Conservation (phyloP, 2,113 vertebrate species). For the Podocnemis expansa region DNA sequence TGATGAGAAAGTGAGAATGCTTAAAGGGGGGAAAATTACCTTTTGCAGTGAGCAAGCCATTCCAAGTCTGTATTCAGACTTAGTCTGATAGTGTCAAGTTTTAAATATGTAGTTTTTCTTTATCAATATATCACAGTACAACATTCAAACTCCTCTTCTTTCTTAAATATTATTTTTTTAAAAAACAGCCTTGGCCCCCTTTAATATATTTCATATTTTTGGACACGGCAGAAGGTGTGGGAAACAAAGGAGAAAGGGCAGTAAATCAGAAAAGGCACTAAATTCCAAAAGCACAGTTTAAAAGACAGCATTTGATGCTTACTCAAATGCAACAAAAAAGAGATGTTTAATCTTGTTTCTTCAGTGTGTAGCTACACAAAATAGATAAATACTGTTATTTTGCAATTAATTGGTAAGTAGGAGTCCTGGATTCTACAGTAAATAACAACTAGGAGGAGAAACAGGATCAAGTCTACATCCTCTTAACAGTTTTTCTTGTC, state of each 20-base stretch:
- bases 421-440: not conserved
- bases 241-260: not conserved
- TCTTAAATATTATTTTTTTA: not conserved
- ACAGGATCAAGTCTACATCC: conserved; percentile 1
- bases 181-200: not conserved
- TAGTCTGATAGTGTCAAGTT: too few relatives aligned
- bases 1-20: too few relatives aligned
- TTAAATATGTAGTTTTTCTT: not conserved
- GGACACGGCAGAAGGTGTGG: not conserved
- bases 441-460: conserved; percentile 24
- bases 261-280: not conserved
- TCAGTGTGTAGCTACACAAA: conserved; percentile 35
- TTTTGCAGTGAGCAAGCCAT: too few relatives aligned
- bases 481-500: not conserved
- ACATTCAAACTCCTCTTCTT: not conserved
- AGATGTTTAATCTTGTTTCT: conserved; percentile 39
- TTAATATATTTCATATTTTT: not conserved
- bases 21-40: too few relatives aligned
- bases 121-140: not conserved
- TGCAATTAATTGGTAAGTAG: not conserved
- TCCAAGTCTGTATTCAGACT: too few relatives aligned
- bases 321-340: conserved; percentile 49
- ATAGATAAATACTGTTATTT: not conserved
- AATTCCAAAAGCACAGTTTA: not conserved
- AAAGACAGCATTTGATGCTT: conserved; percentile 25